Evolutionary conservation across 2,888 invertebrate genomes (phyloP).

Genomic region (Cotesia congregata): DNA sequence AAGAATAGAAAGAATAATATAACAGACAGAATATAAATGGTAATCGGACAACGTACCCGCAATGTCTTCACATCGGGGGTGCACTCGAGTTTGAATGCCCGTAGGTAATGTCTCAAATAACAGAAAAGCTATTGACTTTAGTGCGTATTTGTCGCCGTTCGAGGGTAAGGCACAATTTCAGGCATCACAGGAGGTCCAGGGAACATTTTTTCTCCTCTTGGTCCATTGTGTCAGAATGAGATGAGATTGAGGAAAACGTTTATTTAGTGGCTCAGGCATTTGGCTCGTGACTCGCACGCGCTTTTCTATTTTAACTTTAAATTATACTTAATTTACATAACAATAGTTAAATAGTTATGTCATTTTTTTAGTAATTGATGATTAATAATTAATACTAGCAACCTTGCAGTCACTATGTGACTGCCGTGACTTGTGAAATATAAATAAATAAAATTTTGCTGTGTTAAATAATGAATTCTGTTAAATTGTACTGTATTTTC

Average conservation of each 20-base stretch:
- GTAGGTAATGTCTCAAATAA: slow-evolving; percentile 59
- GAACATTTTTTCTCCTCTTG: slow-evolving; percentile 26
- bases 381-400: no score
- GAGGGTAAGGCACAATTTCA: slow-evolving; percentile 37
- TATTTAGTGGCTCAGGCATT: neutral
- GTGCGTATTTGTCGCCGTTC: slow-evolving; percentile 52
- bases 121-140: slow-evolving; percentile 56
- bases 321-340: neutral
- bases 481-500: no score
- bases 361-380: no score
- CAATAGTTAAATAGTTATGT: neutral
- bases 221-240: slow-evolving; percentile 29
- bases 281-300: slow-evolving; percentile 34
- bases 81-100: slow-evolving; percentile 59
- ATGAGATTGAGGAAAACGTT: neutral
- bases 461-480: no score
- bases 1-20: neutral
- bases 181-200: slow-evolving; percentile 41
- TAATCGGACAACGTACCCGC: neutral
- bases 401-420: no score
- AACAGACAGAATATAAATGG: neutral
- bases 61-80: slow-evolving; percentile 48
- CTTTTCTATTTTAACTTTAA: neutral
- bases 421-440: no score
- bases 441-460: no score